phyloP scores from a whole-genome alignment of 30 jellyfish, hydroid and myxozoan species.

The Aurelia sp. region DNA sequence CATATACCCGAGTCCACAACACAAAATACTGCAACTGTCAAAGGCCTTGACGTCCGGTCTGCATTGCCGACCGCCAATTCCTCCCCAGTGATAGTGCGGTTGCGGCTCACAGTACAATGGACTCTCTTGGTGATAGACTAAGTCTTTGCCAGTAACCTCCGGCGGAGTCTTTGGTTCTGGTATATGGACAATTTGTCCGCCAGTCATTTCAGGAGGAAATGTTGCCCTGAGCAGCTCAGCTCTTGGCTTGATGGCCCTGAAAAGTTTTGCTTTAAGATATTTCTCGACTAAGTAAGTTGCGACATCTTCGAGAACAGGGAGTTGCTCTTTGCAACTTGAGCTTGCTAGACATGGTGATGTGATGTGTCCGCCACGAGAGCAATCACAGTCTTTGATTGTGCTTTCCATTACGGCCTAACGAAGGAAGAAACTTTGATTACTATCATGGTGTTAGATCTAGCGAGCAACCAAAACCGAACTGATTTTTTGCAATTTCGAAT shows the following conservation, averaged over 20 bases:
- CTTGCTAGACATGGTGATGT: slow-evolving; percentile 50
- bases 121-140: slow-evolving; percentile 56
- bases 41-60: slow-evolving; percentile 68
- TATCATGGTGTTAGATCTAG: too few relatives aligned
- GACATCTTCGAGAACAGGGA: slow-evolving; percentile 58
- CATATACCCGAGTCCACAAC: slow-evolving; percentile 84
- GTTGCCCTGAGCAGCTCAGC: slow-evolving; percentile 29
- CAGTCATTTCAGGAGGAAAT: slow-evolving; percentile 59
- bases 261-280: slow-evolving; percentile 51
- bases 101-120: slow-evolving; percentile 72
- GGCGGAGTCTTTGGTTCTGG: slow-evolving; percentile 61
- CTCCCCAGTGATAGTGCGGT: slow-evolving; percentile 65
- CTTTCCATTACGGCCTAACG: slow-evolving; percentile 75
- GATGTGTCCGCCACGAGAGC: slow-evolving; percentile 27
- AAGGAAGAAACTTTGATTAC: too few relatives aligned
- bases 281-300: slow-evolving; percentile 53
- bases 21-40: slow-evolving; percentile 71
- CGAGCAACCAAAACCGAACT: too few relatives aligned
- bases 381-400: slow-evolving; percentile 62
- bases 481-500: too few relatives aligned
- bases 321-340: slow-evolving; percentile 64
- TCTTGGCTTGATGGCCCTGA: slow-evolving; percentile 37
- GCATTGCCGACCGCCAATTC: slow-evolving; percentile 81
- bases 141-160: slow-evolving; percentile 42
- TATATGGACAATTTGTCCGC: slow-evolving; percentile 43